Conservation (phyloP, 2,113 vertebrate genomes). For the Atrichornis clamosus region DNA sequence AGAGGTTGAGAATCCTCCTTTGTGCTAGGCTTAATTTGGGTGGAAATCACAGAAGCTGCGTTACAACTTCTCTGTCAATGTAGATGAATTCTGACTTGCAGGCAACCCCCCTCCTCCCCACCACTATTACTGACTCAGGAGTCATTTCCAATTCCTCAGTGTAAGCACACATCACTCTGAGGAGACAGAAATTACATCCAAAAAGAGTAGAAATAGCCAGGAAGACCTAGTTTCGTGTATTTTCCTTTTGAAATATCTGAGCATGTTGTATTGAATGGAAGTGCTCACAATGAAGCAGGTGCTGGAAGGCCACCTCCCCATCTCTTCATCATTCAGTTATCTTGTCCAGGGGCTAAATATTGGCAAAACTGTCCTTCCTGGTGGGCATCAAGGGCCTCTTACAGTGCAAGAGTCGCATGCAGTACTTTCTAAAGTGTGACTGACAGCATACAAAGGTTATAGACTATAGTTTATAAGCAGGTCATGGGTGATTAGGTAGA, state of each 20-base stretch:
- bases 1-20: conserved; percentile 40
- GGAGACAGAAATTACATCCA: conserved; percentile 28
- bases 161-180: conserved; percentile 21
- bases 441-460: not conserved
- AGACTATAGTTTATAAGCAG: not conserved
- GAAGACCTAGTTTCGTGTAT: conserved; percentile 20
- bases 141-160: not conserved
- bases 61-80: conserved; percentile 5
- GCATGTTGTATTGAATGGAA: not conserved
- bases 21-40: conserved; percentile 42
- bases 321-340: not conserved
- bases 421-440: not conserved
- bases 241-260: not conserved
- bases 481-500: not conserved
- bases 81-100: conserved; percentile 20
- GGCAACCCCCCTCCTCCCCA: not conserved
- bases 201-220: not conserved
- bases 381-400: not conserved
- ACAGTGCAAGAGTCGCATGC: accelerated
- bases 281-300: not conserved
- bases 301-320: not conserved
- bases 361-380: not conserved
- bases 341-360: not conserved
- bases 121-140: conserved; percentile 15
- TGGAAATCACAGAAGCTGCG: conserved; percentile 31